Base-by-base conservation (phyloP, 2,797 vertebrate genomes). In the Chaenodraco wilsoni region DNA sequence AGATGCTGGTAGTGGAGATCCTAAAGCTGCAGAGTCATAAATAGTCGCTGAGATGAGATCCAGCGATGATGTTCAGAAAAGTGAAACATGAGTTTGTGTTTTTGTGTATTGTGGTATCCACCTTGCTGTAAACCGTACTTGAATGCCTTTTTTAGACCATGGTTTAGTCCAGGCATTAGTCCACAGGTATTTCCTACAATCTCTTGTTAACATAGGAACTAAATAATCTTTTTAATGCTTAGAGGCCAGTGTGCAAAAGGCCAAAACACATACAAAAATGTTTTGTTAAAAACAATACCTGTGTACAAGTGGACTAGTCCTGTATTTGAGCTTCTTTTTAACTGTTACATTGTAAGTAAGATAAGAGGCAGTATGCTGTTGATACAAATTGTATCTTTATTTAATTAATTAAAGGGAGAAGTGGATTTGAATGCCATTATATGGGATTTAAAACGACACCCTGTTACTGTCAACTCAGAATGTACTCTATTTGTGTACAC, bases 1-100 rank as follows among this genome's bases (percentile, higher is more conserved):
- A 94, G 76, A 72, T 75, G 72, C 81, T 95, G 44, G 93, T 92
- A 0, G 90, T 87, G 0, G 87, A 95, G 83, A 94, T 95, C 76
- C 76, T 95, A 27, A 83, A 70, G 67, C 79, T 95, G 55, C 92
- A 94, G 84, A 90, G 85, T 72, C 92, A 91, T 44, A 87, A 75
- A 69, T 60, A 62, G 9, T 58, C 49, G 0, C 67, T 73, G 64
- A 78, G 66, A 77, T 89, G 79, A 91, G 74, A 58, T 27, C 52
- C 19, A 51, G 48, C 2, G 5, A 10, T 0, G 0, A 8, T 31
- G 43, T 79, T 71, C 74, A 14, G 11, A 41, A 62, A 37, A 63
- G 45, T 72, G 43, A 62, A 84, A 77, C 71, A 72, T 31, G 44
- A 74, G 73, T 82, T 67, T 68, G 69, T 84, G 75, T 78, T 33